Base-by-base conservation (phyloP, 2,888 invertebrate species). In the Hyppa rectilinea region DNA sequence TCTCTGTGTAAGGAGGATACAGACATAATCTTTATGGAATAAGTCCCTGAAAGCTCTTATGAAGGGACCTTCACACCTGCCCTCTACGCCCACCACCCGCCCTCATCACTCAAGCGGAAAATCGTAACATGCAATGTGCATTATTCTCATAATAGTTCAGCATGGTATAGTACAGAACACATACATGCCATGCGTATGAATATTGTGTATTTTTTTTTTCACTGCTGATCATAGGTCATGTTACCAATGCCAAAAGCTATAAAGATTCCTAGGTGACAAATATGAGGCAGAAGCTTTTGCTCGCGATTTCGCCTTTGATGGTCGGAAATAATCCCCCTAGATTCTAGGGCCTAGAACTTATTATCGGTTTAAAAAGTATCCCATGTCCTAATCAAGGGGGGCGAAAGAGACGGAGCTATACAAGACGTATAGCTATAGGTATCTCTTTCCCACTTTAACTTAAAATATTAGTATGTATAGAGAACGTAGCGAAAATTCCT, bases 61-160 rank as follows among this genome's bases (percentile, higher is more conserved):
- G 38, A 50, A 56, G 49, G 38, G 38, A 56, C 38, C 36, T 64
- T 56, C 38, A 34, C 38, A 75, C 34, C 55, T 61, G 60, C 49
- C 34, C 29, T 23, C 40, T 20, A 55, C 60, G 50, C 52, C 52
- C 36, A 14, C 45, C 58, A 58, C 55, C 49, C 31, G 7, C 45
- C 10, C 29, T 52, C 56, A 26, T 61, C 78, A 66, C 20, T 66
- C 52, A 66, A 76, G 52, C 66, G 52, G 45, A 62, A 78, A 76
- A 71, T 58, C 52, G 58, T 50, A 78, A 34, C 62, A 59, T 78
- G 72, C 78, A 53, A 73, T 55, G 40, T 68, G 56, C 72, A 52
- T 47, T 72, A 45, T 52, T 53, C 14, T 23, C 45, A 26, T 47
- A 40, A 68, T 10, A 9, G 26, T 38, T 38, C n/a, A 58, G 26